Evolutionary conservation across 2,113 vertebrate genomes (phyloP).

Genomic region (Paedocypris sp.): DNA sequence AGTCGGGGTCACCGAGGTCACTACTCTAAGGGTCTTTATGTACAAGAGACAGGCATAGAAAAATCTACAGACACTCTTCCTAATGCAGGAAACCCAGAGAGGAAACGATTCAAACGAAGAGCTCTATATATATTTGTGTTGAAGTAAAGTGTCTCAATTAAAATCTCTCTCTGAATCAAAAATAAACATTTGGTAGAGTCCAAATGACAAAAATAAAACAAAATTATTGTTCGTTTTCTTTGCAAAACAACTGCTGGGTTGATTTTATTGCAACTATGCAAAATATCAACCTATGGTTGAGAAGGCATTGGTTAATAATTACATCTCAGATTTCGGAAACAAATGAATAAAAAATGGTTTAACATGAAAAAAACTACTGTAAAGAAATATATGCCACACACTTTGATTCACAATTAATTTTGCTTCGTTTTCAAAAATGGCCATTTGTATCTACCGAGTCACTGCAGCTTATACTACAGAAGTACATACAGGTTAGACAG

Average conservation of each 20-base stretch:
- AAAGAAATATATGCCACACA: slow-evolving; percentile 16
- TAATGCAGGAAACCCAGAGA: not conserved
- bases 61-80: slow-evolving; percentile 31
- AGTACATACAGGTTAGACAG: not conserved
- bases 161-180: slow-evolving; percentile 27
- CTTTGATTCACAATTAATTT: slow-evolving; percentile 5
- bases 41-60: slow-evolving; percentile 39
- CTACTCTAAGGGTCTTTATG: slow-evolving; percentile 40
- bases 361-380: no score
- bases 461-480: not conserved
- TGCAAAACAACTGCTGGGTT: slow-evolving; percentile 33
- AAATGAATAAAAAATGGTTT: not conserved
- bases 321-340: slow-evolving; percentile 1
- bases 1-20: slow-evolving; percentile 27
- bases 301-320: not conserved
- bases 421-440: slow-evolving; percentile 1
- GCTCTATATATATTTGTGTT: slow-evolving; percentile 12
- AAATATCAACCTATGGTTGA: slow-evolving; percentile 21
- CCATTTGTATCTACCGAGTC: not conserved
- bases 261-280: slow-evolving; percentile 35
- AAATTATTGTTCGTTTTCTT: slow-evolving; percentile 27
- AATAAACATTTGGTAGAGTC: slow-evolving; percentile 32
- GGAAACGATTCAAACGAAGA: not conserved
- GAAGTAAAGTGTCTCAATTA: slow-evolving; percentile 20
- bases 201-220: slow-evolving; percentile 39